These are phyloP conservation scores for Poecilia picta DNA, from an alignment of 2,797 vertebrate species.

Conservation along the genomic window DNA sequence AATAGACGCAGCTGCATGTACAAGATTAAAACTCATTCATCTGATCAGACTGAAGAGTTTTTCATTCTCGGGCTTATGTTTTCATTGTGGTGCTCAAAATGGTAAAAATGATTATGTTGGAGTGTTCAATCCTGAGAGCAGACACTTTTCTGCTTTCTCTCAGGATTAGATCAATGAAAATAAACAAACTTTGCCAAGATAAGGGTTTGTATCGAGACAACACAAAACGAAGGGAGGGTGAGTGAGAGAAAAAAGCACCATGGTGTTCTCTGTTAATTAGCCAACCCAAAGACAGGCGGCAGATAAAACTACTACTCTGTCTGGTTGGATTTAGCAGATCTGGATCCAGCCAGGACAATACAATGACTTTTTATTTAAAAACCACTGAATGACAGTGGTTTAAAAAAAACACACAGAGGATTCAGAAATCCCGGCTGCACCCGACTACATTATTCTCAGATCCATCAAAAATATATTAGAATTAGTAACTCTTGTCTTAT, in stretches of 20 bases:
- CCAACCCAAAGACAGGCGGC: conserved; percentile 35
- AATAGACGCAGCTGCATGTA: conserved; percentile 28
- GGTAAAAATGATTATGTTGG: conserved; percentile 47
- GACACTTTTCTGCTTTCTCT: conserved; percentile 38
- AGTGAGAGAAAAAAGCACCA: conserved; percentile 5
- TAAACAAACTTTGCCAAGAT: conserved; percentile 54
- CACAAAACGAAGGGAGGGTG: conserved; percentile 2
- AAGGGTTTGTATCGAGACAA: conserved; percentile 47
- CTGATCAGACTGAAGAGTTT: conserved; percentile 40
- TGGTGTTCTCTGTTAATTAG: conserved; percentile 63
- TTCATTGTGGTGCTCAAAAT: conserved; percentile 27
- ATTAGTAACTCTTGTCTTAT: not conserved
- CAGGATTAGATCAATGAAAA: conserved; percentile 64
- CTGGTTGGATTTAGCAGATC: conserved; percentile 45
- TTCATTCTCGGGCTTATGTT: conserved; percentile 34
- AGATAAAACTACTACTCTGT: conserved; percentile 44
- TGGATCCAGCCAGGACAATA: conserved; percentile 17
- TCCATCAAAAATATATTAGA: not conserved
- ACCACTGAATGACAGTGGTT: conserved; percentile 1
- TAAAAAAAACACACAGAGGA: not conserved
- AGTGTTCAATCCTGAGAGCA: conserved; percentile 28
- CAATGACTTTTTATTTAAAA: not conserved
- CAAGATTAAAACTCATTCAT: conserved; percentile 57
- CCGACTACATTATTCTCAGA: not conserved
- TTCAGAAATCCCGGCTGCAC: not conserved